Evolutionary conservation across 53 echinoderm and acorn worm genomes (phyloP).

Genomic region (Echinarachnius parma): DNA sequence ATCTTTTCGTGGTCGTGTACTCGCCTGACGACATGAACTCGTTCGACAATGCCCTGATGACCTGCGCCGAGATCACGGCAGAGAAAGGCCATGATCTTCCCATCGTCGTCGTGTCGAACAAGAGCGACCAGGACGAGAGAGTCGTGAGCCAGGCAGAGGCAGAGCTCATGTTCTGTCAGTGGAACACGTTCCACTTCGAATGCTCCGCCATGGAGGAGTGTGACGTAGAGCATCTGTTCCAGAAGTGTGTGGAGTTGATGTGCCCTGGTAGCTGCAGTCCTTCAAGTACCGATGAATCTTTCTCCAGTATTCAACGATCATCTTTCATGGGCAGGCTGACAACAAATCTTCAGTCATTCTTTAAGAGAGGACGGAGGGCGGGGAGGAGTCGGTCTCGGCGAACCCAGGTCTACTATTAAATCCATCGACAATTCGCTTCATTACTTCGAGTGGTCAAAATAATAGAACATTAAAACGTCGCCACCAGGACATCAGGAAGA

Average conservation of each 20-base stretch:
- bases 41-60: constrained; percentile 14
- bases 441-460: too few relatives aligned
- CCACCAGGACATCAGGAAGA: too few relatives aligned
- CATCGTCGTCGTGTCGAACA: constrained; percentile 35
- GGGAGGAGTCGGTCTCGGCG: too few relatives aligned
- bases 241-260: constrained; percentile 6
- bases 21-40: constrained; percentile 16
- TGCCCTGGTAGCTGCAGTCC: too few relatives aligned
- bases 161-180: constrained; percentile 44
- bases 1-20: constrained; percentile 37
- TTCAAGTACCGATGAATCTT: too few relatives aligned
- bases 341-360: too few relatives aligned
- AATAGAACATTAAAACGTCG: too few relatives aligned
- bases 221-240: background rate
- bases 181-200: constrained; percentile 34
- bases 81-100: constrained; percentile 18
- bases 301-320: too few relatives aligned
- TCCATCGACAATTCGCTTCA: too few relatives aligned
- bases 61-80: constrained; percentile 22
- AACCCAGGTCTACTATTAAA: too few relatives aligned
- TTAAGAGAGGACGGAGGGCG: too few relatives aligned
- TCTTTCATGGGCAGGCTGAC: too few relatives aligned
- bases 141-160: constrained; percentile 24
- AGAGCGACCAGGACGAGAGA: constrained; percentile 35
- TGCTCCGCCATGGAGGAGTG: constrained; percentile 17